A percentile compares a stretch with the other conserved stretches of the same genome.
These are phyloP conservation scores for Xiphias gladius DNA, from an alignment of 2,113 vertebrate genomes.

Conservation along the genomic window DNA sequence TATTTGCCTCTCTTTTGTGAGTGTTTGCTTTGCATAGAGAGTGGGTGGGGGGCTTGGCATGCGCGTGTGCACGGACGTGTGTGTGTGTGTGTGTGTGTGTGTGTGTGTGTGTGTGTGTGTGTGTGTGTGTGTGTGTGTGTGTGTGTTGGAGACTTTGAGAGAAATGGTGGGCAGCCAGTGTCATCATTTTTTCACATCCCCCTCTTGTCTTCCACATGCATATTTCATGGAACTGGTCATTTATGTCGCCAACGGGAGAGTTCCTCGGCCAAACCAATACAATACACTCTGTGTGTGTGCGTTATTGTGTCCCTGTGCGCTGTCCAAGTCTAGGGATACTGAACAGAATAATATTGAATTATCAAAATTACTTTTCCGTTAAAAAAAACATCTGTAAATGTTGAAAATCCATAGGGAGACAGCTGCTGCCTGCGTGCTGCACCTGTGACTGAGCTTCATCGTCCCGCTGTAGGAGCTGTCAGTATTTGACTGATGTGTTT, in stretches of 20 bases:
- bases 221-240: conserved; percentile 70
- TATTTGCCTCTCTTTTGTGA: conserved; percentile 57
- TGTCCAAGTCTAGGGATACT: conserved; percentile 13
- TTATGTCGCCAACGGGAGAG: conserved; percentile 57
- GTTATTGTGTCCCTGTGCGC: neutral
- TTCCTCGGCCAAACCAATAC: conserved; percentile 8
- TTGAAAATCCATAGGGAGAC: conserved; percentile 29
- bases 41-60: conserved; percentile 4
- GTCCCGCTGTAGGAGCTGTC: conserved; percentile 41
- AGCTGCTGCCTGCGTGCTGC: conserved; percentile 50
- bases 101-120: conserved; percentile 5
- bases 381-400: neutral
- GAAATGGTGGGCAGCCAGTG: conserved; percentile 58
- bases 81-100: neutral
- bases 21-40: conserved; percentile 57
- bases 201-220: conserved; percentile 52
- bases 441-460: conserved; percentile 53
- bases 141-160: conserved; percentile 1
- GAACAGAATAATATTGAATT: conserved; percentile 20
- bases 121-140: neutral
- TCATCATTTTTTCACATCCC: conserved; percentile 58
- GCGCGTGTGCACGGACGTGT: conserved; percentile 23
- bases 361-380: conserved; percentile 4
- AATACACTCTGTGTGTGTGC: neutral
- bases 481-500: conserved; percentile 64